A percentile compares a stretch with the other conserved stretches of the same genome.
These are phyloP conservation scores for Cotesia congregata DNA, from an alignment of 2,888 invertebrate genomes.

Conservation along the genomic window DNA sequence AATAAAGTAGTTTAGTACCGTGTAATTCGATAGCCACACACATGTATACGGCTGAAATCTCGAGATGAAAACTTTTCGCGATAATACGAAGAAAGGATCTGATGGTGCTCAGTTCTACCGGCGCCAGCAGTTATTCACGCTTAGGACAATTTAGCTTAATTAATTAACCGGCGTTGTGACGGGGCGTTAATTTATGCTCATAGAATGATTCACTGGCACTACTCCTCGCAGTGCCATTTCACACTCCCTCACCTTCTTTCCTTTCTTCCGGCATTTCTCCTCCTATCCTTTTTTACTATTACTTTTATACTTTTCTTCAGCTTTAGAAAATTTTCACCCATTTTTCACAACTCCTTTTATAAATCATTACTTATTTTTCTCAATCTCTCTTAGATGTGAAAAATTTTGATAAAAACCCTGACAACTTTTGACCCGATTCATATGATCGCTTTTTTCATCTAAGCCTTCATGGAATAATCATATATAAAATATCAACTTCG, in stretches of 20 bases:
- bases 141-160: slow-evolving; percentile 68
- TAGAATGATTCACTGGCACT: slow-evolving; percentile 63
- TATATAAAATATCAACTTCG: too few species aligned
- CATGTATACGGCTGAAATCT: not conserved
- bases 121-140: slow-evolving; percentile 64
- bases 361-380: slow-evolving; percentile 12
- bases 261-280: not conserved
- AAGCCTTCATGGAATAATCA: too few species aligned
- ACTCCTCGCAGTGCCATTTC: slow-evolving; percentile 43
- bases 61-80: not conserved
- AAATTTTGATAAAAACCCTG: not conserved
- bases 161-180: slow-evolving; percentile 67
- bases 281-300: not conserved
- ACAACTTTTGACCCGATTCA: not conserved
- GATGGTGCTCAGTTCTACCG: slow-evolving; percentile 46
- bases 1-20: not conserved
- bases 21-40: not conserved
- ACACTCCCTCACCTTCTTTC: not conserved
- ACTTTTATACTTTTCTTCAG: not conserved
- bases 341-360: slow-evolving; percentile 9
- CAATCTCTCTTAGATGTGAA: not conserved
- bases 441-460: too few species aligned
- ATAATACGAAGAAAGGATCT: slow-evolving; percentile 33
- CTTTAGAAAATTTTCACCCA: slow-evolving; percentile 6
- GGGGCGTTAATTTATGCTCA: slow-evolving; percentile 65